These are phyloP conservation scores for Karalla daura DNA, from an alignment of 2,797 vertebrate genomes.

Conservation along the genomic window DNA sequence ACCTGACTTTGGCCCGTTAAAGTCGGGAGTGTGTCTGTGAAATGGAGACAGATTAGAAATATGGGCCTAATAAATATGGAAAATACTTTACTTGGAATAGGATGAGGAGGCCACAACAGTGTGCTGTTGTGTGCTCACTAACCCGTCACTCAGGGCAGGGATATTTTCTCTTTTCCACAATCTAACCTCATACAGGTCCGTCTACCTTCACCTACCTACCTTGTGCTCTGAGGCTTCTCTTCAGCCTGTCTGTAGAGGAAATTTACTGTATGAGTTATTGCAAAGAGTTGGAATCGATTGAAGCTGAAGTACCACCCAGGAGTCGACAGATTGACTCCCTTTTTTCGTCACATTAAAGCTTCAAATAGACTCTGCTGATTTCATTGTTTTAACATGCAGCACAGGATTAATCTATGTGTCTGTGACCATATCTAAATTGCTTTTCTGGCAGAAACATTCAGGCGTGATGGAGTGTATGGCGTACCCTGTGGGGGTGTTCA, in stretches of 20 bases:
- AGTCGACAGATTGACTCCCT: too few species aligned
- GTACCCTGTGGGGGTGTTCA: not conserved
- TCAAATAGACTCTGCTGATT: too few species aligned
- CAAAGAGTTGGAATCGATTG: not conserved
- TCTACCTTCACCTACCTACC: conserved; percentile 1
- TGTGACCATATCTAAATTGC: not conserved
- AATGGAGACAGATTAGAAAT: conserved; percentile 51
- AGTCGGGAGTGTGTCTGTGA: conserved; percentile 39
- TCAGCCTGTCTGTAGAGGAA: not conserved
- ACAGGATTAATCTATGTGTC: not conserved
- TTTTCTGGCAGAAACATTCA: not conserved
- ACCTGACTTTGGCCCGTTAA: conserved; percentile 13
- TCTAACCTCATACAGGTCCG: not conserved
- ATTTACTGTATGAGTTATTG: not conserved
- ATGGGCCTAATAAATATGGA: conserved; percentile 52
- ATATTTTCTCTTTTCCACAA: not conserved
- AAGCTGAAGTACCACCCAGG: not conserved
- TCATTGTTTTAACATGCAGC: not conserved
- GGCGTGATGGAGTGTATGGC: not conserved
- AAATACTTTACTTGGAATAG: conserved; percentile 25
- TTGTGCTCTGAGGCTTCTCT: not conserved
- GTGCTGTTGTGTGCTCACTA: conserved; percentile 1
- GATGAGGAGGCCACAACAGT: conserved; percentile 15
- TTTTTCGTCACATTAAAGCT: not conserved
- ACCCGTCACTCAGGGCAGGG: conserved; percentile 15